Evolutionary conservation across 1,140 invertebrate species (phyloP).

Genomic region (Whitmania pigra): DNA sequence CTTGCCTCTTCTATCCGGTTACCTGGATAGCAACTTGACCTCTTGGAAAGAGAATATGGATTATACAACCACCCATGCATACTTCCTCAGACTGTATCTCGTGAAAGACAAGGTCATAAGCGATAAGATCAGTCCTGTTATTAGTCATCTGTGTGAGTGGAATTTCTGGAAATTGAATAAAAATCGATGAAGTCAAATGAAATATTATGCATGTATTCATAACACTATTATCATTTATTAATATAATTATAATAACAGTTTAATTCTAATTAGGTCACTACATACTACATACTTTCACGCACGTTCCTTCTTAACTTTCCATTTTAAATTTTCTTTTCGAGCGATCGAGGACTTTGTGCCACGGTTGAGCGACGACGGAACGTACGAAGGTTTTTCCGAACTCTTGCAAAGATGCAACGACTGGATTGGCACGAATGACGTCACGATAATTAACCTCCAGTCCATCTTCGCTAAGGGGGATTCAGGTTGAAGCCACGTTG

Average conservation of each 20-base stretch:
- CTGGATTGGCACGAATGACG: slow-evolving; percentile 13
- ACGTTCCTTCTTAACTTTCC: no score
- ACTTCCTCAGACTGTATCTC: slow-evolving; percentile 18
- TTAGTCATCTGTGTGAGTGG: no score
- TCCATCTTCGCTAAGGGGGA: slow-evolving; percentile 10
- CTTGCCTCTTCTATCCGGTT: slow-evolving; percentile 12
- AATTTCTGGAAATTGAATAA: not conserved
- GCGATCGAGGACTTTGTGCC: slow-evolving; percentile 21
- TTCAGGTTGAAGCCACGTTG: not conserved
- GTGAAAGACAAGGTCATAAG: slow-evolving; percentile 1
- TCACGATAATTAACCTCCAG: slow-evolving; percentile 13
- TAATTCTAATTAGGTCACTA: no score
- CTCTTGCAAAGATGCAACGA: slow-evolving; percentile 12
- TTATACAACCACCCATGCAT: slow-evolving; percentile 7
- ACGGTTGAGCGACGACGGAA: slow-evolving; percentile 8
- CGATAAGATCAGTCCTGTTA: no score
- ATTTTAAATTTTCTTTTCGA: not conserved
- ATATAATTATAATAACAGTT: no score
- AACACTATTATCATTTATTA: no score
- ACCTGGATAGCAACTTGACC: slow-evolving; percentile 15
- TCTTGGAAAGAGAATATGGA: slow-evolving; percentile 17
- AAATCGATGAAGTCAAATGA: no score
- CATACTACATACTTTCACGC: no score
- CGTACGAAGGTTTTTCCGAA: slow-evolving; percentile 18
- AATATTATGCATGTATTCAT: no score